Evolutionary conservation across 1,140 invertebrate species (phyloP), one percentile per base, ranked within the genome.

Genomic region (Drosophila jambulina): DNA sequence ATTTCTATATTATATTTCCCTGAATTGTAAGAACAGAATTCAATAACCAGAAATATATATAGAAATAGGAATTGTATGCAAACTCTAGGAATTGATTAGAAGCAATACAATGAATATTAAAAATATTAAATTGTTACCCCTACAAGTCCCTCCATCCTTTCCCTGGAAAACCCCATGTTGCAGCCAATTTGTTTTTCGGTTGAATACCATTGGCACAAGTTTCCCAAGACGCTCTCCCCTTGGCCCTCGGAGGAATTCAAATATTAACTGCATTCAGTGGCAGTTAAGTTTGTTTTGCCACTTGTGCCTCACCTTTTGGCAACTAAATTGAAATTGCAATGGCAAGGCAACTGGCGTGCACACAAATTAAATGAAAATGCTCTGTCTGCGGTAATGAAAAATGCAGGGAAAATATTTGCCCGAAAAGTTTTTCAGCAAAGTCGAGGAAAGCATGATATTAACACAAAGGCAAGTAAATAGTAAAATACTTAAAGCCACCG

Each of bases 211-310:
- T 54, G 48, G 15, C 27, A 69, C 36, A 70, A 59, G 27, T 49
- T 71, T 25, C 27, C 43, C 67, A 59, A 59, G 67, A 42, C 4
- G 10, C 68, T 34, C 29, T 51, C 5, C 8, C 32, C 51, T 1
- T 36, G 21, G 27, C 48, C 53, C 64, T 10, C n/a, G 19, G 5
- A 67, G 69, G 53, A 72, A 72, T 72, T 74, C 70, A 72, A 72
- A 74, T 74, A 72, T 72, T 72, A 72, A 51, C 69, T 72, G 70
- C 69, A 80, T 83, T 87, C 51, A 70, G 57, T 69, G 81, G 67
- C 65, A 76, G 56, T 80, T 67, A 80, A 88, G 71, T 83, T 72
- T 46, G 74, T 40, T 62, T 36, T 48, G 62, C 51, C 27, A 40
- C 46, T 58, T 48, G n/a, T 46, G 42, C 36, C 36, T 38, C 59